Base-by-base conservation (phyloP, 2,888 invertebrate genomes). In the Heliconius ismenius region DNA sequence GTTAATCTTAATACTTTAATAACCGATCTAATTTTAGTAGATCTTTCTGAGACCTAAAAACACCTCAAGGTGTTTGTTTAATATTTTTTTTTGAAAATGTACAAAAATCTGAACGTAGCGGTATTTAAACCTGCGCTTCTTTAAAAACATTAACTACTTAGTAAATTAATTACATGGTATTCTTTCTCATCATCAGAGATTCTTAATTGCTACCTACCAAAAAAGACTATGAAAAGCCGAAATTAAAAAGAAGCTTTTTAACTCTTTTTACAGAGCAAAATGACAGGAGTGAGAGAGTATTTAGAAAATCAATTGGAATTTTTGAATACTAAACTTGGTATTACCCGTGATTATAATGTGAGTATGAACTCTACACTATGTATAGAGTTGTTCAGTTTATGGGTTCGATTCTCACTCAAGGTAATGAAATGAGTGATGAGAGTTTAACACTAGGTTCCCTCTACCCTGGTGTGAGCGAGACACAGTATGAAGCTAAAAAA, bases 261-360 rank as follows among this genome's bases (percentile, higher is more conserved):
- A 9, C 21, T 10, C 26, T 65, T 74, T 24, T 85, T 89, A 39
- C 88, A 93, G 93, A 89, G 85, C 54, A 90, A 91, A 83, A 87
- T 92, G 89, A 82, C 82, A 0, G 92, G 91, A 0, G 87, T 92
- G 0, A 89, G 82, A 49, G 84, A 86, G 18, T 92, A 93, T 79
- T 82, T 93, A 0, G 85, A 91, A 62, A 85, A 84, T 24, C 92
- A 92, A 72, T 49, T 88, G 10, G 79, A 83, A 0, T 90, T 81
- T 32, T 76, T 92, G 0, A 84, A 88, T 13, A 85, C 78, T 11
- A 87, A 86, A 26, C 64, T 90, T 0, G 70, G 81, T 1, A 72
- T 76, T 1, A 76, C 78, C 0, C 82, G 86, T 54, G 79, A 79
- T 28, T 43, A 58, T n/a, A 75, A 79, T 24, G 82, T 82, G 43